Evolutionary conservation across 2,797 vertebrate species (phyloP).

Genomic region (Varecia variegata): DNA sequence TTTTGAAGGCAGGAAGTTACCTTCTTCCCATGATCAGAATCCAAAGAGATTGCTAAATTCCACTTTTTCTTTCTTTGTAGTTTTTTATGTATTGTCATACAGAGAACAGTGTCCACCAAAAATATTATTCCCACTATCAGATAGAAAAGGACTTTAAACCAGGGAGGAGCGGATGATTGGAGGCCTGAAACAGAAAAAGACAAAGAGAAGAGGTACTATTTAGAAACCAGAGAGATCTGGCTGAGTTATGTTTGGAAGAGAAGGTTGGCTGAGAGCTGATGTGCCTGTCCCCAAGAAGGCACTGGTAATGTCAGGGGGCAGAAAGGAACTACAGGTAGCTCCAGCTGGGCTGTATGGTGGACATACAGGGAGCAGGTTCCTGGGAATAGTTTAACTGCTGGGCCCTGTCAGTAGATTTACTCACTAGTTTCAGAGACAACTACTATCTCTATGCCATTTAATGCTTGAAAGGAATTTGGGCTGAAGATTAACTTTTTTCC

Average conservation of each 20-base stretch:
- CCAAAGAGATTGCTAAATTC: slow-evolving; percentile 19
- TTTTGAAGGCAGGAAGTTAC: not conserved
- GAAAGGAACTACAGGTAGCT: not conserved
- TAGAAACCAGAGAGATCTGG: not conserved
- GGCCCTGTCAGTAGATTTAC: not conserved
- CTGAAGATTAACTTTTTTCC: not conserved
- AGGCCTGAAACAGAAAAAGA: slow-evolving; percentile 39
- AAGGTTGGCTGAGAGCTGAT: not conserved
- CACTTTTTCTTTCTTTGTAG: slow-evolving; percentile 50
- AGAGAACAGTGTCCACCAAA: slow-evolving; percentile 51
- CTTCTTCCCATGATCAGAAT: not conserved
- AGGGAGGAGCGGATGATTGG: not conserved
- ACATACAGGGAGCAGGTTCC: not conserved
- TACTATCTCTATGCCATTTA: not conserved
- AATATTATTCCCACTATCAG: not conserved
- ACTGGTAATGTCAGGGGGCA: not conserved
- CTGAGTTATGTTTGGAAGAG: not conserved
- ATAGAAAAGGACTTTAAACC: slow-evolving; percentile 52
- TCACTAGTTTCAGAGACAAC: not conserved
- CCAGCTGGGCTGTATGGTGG: accelerated
- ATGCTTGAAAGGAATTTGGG: not conserved
- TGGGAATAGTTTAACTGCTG: not conserved
- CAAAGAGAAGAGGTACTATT: not conserved
- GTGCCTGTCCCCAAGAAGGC: not conserved
- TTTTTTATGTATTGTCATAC: not conserved